Evolutionary conservation across 2,113 vertebrate species (phyloP), one percentile per base, ranked within the genome.

Genomic region (Pholis gunnellus): DNA sequence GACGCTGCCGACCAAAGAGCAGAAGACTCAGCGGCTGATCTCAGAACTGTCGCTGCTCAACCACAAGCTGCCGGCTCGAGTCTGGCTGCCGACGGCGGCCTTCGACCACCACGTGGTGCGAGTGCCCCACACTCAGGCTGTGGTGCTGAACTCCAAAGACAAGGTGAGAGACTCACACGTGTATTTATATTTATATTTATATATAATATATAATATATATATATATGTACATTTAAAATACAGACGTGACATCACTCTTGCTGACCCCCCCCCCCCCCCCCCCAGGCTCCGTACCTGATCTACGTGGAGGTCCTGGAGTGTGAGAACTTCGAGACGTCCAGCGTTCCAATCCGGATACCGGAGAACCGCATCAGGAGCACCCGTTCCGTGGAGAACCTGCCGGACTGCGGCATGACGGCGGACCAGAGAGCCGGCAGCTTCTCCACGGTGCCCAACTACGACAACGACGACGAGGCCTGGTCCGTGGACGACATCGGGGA

Each of bases 391-490:
- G 98, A 99, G 95, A 98, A 98, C 94, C 96, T 99, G 0, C 97
- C 97, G 0, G 97, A 98, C 20, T 99, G 97, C 0, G 96, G 97
- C 0, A 95, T 97, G 87, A 95, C 94, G 0, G 94, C 95, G 0
- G 98, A 99, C 85, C 98, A 98, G 88, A 80, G 98, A 0, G 94
- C 97, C 7, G 93, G 95, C 74, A 97, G 96, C 94, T 98, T 99
- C 93, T 96, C 95, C 84, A 96, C 96, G 0, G 98, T 98, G 1
- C 97, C 97, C 36, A 99, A 98, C 93, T 98, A 97, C 2, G 98
- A 99, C 95, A 97, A 98, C 0, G 98, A 99, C 1, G 98, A 99
- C 0, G 98, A 99, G 87, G 98, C 98, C 18, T 99, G 98, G 98
- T 96, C 97, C 0, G 97, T 98, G 88, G 98, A 99, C 0, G 98